Base-by-base conservation (phyloP, 2,797 vertebrate genomes). In the Numenius phaeopus region DNA sequence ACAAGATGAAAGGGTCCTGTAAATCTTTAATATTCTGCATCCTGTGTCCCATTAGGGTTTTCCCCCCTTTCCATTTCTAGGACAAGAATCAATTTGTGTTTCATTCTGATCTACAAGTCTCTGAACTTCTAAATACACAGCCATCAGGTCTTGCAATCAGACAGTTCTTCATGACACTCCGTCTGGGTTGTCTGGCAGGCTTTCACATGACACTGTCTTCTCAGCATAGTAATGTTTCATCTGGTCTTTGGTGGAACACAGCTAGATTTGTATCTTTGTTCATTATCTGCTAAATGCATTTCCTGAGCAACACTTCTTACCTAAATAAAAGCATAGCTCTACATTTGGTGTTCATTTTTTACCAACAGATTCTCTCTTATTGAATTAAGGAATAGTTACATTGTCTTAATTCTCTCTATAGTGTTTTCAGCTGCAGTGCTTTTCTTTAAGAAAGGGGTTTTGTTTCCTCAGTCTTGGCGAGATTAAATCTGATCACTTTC, bases 131-230 rank as follows among this genome's bases (percentile, higher is more conserved):
- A 86, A 90, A 87, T 13, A 91, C 59, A 71, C 21, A 96, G 50
- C 61, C 89, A 89, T 79, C 67, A 76, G 71, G 71, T 83, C 87
- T 87, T 91, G 40, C 42, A 94, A 32, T 80, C 65, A 95, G 79
- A 54, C 73, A 85, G 67, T 34, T 93, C 82, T 82, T 80, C 32
- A 49, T 34, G 80, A 79, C 86, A 90, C 70, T 62, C 69, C 0
- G 16, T 72, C 93, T 95, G 91, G 62, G 58, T 46, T 89, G 90
- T 92, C 91, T 93, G 87, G 83, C 93, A 94, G 55, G 37, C 32
- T 95, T 92, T 94, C 94, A 91, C 79, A 50, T 69, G 75, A 81
- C 90, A 83, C 66, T 49, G 87, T 46, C 67, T 94, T 97, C 85
- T 95, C 78, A 94, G 83, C 78, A 89, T 44, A 80, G 78, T 64